phyloP scores from a whole-genome alignment of 2,888 invertebrate species.

The Lamellibrachia satsuma region DNA sequence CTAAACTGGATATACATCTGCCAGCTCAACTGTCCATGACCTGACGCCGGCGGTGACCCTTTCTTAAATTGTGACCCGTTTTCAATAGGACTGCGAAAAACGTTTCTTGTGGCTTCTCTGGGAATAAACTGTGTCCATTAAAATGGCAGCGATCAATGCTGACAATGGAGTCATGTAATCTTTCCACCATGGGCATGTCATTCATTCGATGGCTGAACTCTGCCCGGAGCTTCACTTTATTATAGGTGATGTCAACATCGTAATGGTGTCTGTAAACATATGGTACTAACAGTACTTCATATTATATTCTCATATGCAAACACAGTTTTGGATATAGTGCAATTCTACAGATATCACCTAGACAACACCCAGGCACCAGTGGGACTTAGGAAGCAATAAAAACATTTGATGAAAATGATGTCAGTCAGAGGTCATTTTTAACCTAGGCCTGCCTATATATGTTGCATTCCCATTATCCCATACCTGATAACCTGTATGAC shows the following conservation, averaged over 20 bases:
- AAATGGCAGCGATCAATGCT: not conserved
- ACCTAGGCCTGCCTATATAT: not conserved
- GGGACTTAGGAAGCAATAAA: not conserved
- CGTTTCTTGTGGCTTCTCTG: not conserved
- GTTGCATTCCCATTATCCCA: not conserved
- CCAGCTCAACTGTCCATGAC: not conserved
- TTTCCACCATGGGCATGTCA: not conserved
- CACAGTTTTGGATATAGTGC: not conserved
- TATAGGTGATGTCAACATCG: not conserved
- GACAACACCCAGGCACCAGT: not conserved
- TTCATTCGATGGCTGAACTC: not conserved
- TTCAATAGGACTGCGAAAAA: not conserved
- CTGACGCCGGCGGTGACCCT: not conserved
- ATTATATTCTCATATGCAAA: not conserved
- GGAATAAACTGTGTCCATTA: not conserved
- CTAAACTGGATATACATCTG: not conserved
- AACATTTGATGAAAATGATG: not conserved
- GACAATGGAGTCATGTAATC: not conserved
- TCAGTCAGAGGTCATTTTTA: not conserved
- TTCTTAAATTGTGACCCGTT: not conserved
- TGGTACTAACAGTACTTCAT: constrained; percentile 3
- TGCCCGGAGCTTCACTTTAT: not conserved
- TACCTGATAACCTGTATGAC: not conserved
- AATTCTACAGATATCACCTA: not conserved
- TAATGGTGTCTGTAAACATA: not conserved